Conservation (phyloP, 2,888 invertebrate genomes). For the Sarcophaga carnaria region DNA sequence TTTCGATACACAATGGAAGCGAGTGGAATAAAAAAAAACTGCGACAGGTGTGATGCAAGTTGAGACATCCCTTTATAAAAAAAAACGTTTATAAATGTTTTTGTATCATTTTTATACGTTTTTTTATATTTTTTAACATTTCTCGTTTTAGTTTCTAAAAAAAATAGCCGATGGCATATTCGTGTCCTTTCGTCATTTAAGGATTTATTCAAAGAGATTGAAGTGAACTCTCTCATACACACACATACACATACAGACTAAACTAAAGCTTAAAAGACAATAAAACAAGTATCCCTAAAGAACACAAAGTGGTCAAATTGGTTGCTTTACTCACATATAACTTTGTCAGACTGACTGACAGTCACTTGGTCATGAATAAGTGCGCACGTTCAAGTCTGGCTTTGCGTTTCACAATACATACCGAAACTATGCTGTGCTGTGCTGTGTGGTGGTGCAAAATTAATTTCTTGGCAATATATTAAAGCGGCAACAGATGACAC, state of each 20-base stretch:
- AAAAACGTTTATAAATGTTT: constrained; percentile 62
- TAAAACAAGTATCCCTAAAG: background rate
- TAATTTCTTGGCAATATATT: constrained; percentile 68
- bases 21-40: constrained; percentile 30
- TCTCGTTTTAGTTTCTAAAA: constrained; percentile 20
- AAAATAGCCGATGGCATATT: constrained; percentile 45
- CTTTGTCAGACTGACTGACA: constrained; percentile 7
- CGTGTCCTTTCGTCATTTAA: constrained; percentile 62
- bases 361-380: constrained; percentile 22
- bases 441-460: constrained; percentile 64
- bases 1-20: constrained; percentile 24
- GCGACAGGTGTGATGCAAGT: constrained; percentile 67
- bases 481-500: constrained; percentile 70
- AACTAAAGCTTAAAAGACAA: constrained; percentile 21
- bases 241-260: background rate
- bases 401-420: constrained; percentile 1
- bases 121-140: constrained; percentile 10
- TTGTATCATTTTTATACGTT: constrained; percentile 40
- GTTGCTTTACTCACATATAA: background rate
- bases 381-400: constrained; percentile 11
- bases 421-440: background rate
- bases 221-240: background rate
- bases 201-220: constrained; percentile 37
- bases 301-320: constrained; percentile 5
- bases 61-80: constrained; percentile 36